Evolutionary conservation across 1,140 invertebrate genomes (phyloP).

Genomic region (Drosophila lini): DNA sequence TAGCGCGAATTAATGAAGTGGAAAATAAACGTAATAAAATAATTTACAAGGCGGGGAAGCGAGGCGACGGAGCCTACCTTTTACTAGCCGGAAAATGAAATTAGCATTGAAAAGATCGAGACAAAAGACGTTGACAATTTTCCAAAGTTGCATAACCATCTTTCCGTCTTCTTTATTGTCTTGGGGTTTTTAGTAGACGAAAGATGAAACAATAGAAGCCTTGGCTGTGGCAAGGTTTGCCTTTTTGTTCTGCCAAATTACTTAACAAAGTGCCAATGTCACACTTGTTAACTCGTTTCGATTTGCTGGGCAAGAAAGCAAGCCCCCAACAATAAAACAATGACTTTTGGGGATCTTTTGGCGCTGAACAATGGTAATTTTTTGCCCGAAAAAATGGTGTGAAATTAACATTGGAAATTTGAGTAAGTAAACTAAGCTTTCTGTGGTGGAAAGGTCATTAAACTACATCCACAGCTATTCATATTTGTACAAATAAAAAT

Average conservation of each 20-base stretch:
- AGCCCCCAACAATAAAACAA: conserved; percentile 23
- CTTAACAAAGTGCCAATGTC: conserved; percentile 76
- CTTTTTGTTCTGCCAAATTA: conserved; percentile 69
- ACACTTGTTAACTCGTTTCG: conserved; percentile 74
- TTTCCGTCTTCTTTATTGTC: conserved; percentile 12
- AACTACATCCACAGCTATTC: background rate
- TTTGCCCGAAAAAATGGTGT: conserved; percentile 24
- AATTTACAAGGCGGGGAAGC: conserved; percentile 36
- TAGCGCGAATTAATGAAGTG: conserved; percentile 76
- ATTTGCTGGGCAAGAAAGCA: conserved; percentile 64
- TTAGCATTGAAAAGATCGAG: conserved; percentile 43
- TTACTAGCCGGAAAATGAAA: conserved; percentile 65
- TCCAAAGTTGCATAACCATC: conserved; percentile 60
- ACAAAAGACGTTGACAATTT: conserved; percentile 61
- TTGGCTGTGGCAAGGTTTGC: background rate
- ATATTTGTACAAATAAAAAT: too few species aligned
- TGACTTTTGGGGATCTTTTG: conserved; percentile 22
- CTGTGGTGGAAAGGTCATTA: background rate
- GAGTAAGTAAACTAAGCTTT: background rate
- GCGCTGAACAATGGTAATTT: conserved; percentile 12
- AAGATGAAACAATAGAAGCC: background rate
- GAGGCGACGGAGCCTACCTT: conserved; percentile 12
- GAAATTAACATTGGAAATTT: conserved; percentile 30
- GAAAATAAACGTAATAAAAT: conserved; percentile 75
- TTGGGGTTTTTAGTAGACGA: conserved; percentile 16